Conservation (phyloP, 2,888 invertebrate species). For the Pelosia muscerda region DNA sequence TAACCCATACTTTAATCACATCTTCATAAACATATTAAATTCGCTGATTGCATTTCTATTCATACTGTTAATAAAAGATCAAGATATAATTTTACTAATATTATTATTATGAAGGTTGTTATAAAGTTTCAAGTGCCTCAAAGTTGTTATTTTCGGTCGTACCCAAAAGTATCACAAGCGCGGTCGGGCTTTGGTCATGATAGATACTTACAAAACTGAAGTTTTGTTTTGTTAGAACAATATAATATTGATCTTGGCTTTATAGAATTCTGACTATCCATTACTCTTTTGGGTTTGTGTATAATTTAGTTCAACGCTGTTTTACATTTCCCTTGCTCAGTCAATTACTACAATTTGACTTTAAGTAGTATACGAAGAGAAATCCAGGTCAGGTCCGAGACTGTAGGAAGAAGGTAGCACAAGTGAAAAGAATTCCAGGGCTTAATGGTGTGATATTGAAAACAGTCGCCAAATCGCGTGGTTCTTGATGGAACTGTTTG, state of each 20-base stretch:
- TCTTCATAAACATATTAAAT: no score
- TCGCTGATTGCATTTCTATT: neutral
- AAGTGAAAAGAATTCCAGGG: no score
- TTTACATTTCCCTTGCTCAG: no score
- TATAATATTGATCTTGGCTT: neutral
- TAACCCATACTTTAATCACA: no score
- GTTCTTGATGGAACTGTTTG: no score
- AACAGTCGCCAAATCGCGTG: no score
- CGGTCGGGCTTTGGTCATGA: neutral
- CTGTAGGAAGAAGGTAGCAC: no score
- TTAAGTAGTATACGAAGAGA: no score
- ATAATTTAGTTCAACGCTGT: neutral
- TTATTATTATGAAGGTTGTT: neutral
- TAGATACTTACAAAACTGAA: conserved; percentile 4
- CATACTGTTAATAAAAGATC: neutral
- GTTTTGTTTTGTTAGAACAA: neutral
- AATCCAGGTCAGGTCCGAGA: no score
- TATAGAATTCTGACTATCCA: neutral
- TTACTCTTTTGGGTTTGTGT: neutral
- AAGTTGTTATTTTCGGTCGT: neutral
- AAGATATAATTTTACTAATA: neutral
- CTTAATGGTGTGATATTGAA: no score
- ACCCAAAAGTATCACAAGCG: neutral
- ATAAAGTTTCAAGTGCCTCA: neutral
- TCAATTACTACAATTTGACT: no score